A percentile compares a stretch with the other conserved stretches of the same genome.
Conservation (phyloP, 2,888 invertebrate genomes). For the Polydrusus tereticollis region DNA sequence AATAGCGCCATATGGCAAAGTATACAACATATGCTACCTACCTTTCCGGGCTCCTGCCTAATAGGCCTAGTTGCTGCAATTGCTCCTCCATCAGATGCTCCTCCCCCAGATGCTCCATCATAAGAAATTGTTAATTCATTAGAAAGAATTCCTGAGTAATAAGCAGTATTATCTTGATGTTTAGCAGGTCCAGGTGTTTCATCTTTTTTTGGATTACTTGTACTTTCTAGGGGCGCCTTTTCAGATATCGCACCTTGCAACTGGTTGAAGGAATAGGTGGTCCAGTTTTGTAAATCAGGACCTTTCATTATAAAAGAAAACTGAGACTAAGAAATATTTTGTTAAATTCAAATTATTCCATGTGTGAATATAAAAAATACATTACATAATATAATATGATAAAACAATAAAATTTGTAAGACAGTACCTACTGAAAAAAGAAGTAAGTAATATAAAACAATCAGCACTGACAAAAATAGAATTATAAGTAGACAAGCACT, state of each 20-base stretch:
- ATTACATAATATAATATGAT: too few species aligned
- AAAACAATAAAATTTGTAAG: too few species aligned
- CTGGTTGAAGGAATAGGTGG: slow-evolving; percentile 31
- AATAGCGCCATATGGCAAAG: too few species aligned
- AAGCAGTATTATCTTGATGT: too few species aligned
- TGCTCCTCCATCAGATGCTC: not conserved
- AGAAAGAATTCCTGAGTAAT: too few species aligned
- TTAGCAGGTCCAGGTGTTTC: not conserved
- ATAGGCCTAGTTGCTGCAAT: slow-evolving; percentile 56
- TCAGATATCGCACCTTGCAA: not conserved
- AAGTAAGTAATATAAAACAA: too few species aligned
- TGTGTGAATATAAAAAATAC: too few species aligned
- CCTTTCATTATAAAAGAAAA: not conserved
- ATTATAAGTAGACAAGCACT: too few species aligned
- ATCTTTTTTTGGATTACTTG: not conserved
- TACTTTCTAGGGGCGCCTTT: not conserved
- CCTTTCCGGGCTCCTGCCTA: slow-evolving; percentile 79
- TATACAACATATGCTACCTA: slow-evolving; percentile 70
- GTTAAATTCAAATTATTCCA: too few species aligned
- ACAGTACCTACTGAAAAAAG: too few species aligned
- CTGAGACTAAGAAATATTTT: not conserved
- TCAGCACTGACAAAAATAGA: too few species aligned
- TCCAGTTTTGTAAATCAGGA: slow-evolving; percentile 21
- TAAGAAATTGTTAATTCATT: too few species aligned
- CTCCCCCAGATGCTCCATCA: not conserved